Conservation (phyloP, 2,888 invertebrate species). For the Hipparchia sbordonii region DNA sequence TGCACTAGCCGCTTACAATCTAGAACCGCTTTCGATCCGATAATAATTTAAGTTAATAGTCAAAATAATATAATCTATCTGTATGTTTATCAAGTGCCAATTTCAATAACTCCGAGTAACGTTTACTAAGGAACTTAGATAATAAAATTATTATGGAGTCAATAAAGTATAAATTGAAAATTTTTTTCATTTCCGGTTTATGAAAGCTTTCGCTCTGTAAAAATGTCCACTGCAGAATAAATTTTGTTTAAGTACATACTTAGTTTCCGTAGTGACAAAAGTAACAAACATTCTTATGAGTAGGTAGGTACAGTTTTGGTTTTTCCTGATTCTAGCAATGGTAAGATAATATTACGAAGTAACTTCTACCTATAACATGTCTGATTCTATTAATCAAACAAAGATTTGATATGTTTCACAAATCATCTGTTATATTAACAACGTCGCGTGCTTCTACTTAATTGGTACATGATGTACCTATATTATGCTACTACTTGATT, state of each 20-base stretch:
- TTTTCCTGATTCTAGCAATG: no score
- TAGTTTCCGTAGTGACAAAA: no score
- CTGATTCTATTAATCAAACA: background rate
- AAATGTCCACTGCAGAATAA: no score
- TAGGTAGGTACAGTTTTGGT: no score
- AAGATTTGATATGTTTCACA: background rate
- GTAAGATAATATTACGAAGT: background rate
- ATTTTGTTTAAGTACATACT: no score
- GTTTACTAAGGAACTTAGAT: no score
- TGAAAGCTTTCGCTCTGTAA: no score
- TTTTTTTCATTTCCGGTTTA: no score
- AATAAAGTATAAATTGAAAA: no score
- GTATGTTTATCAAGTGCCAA: background rate
- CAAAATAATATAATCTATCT: conserved; percentile 6
- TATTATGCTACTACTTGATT: conserved; percentile 1
- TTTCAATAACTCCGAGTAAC: background rate
- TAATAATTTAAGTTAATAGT: conserved; percentile 30
- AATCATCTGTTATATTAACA: background rate
- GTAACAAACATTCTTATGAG: no score
- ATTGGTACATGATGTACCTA: background rate
- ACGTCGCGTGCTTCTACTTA: background rate
- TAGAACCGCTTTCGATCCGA: conserved; percentile 41
- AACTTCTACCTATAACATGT: background rate
- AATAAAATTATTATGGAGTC: no score
- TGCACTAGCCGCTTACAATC: conserved; percentile 44